Evolutionary conservation across 2,888 invertebrate species (phyloP).

Genomic region (Temnothorax unifasciatus): DNA sequence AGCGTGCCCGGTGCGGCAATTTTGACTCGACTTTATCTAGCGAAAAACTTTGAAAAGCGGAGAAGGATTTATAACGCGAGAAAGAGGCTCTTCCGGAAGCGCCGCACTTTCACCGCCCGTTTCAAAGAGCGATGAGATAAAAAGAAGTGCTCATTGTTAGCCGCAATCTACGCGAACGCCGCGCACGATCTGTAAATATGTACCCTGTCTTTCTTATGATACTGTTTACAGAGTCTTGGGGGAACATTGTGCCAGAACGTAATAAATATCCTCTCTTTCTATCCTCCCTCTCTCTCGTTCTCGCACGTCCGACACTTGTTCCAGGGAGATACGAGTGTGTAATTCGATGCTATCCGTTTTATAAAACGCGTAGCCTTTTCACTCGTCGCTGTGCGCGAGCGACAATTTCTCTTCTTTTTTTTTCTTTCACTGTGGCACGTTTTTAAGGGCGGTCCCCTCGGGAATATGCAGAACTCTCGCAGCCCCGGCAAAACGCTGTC

Average conservation of each 20-base stretch:
- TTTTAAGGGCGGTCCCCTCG: background rate
- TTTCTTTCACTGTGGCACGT: background rate
- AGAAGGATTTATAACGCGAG: conserved; percentile 4
- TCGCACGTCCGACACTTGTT: background rate
- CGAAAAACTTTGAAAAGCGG: conserved; percentile 21
- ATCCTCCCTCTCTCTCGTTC: background rate
- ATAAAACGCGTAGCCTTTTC: conserved; percentile 8
- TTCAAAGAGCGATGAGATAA: background rate
- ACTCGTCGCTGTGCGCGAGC: background rate
- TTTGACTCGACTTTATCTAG: conserved; percentile 21
- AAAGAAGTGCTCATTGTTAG: conserved; percentile 5
- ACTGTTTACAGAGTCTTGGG: background rate
- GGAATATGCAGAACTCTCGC: background rate
- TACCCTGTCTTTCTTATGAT: background rate
- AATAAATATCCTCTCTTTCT: background rate
- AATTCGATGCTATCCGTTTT: conserved; percentile 24
- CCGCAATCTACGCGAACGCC: background rate
- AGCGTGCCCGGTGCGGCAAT: background rate
- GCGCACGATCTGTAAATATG: background rate
- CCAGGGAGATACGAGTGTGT: background rate
- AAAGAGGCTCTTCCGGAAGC: conserved; percentile 13
- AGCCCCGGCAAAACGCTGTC: background rate
- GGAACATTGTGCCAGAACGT: background rate
- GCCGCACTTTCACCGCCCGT: background rate
- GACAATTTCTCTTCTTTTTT: background rate